Conservation (phyloP, 1,140 invertebrate species). For the Fopius arisanus region DNA sequence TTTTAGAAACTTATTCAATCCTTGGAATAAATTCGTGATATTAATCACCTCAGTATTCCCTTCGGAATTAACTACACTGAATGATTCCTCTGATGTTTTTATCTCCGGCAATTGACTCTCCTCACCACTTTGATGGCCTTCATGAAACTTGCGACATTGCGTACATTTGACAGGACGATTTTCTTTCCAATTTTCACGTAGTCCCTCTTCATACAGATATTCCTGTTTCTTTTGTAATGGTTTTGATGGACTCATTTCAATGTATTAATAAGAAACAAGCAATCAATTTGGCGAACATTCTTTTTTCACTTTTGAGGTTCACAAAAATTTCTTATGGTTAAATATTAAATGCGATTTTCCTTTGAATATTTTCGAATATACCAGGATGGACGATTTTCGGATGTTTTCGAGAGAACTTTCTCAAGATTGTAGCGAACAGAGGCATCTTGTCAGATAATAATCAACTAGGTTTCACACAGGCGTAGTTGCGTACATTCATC, state of each 20-base stretch:
- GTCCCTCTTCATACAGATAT: neutral
- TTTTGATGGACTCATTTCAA: conserved; percentile 2
- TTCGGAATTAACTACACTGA: neutral
- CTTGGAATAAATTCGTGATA: neutral
- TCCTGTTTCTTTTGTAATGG: neutral
- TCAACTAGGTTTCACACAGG: too few species aligned
- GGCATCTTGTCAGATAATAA: too few species aligned
- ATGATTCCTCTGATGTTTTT: neutral
- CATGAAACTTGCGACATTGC: neutral
- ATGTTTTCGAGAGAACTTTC: too few species aligned
- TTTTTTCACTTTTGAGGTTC: neutral
- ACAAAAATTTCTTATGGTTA: too few species aligned
- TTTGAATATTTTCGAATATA: too few species aligned
- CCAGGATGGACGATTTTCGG: too few species aligned
- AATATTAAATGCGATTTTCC: too few species aligned
- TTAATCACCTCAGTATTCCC: neutral
- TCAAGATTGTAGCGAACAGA: too few species aligned
- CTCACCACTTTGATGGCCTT: neutral
- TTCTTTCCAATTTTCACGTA: neutral
- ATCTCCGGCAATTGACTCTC: neutral
- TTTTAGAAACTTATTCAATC: neutral
- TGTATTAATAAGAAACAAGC: neutral
- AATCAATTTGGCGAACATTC: neutral
- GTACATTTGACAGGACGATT: neutral
- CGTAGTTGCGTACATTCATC: too few species aligned